Base-by-base conservation (phyloP, 2,888 invertebrate species). In the Lasioglossum lativentre region DNA sequence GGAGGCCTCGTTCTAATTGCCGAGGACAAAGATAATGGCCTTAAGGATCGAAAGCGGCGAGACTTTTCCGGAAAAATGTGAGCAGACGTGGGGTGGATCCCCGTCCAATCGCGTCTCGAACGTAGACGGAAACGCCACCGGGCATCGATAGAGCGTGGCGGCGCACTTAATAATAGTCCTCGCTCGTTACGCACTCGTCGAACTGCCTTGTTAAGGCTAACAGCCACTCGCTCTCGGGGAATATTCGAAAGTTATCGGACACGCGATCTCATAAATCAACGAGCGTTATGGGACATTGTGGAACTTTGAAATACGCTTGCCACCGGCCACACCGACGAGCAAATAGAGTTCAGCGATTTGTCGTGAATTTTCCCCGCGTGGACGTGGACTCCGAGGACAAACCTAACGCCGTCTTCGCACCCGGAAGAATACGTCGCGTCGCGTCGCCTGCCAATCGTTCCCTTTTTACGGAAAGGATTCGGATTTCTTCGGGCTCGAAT, bases 221-320 rank as follows among this genome's bases (percentile, higher is more conserved):
- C 91, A 90, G 91, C 90, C 88, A 81, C 85, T 86, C 80, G 86
- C 90, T 85, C 83, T 79, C 90, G 81, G 77, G 74, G 88, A 90
- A 90, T 90, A 90, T 90, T 90, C 90, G 88, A 90, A 89, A 90
- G 90, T 91, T 90, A 90, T 91, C 90, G 90, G 90, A 90, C 89
- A 88, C 86, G 89, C 91, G 90, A 90, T 90, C 91, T 89, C 91
- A 90, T 90, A 91, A 91, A 90, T 90, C 91, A 91, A 76, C 78
- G 56, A 71, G 78, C 76, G 88, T 82, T 83, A 83, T 75, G 84
- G 87, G 80, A 91, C 89, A 90, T 91, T 83, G 90, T 88, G 84
- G 89, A 89, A 89, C 83, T 90, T 87, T 80, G 86, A 84, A 77
- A 81, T 84, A 82, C 86, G 86, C 47, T 72, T 10, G 68, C 68